Conservation (phyloP, 2,888 invertebrate genomes). For the Dichetophora obliterata region DNA sequence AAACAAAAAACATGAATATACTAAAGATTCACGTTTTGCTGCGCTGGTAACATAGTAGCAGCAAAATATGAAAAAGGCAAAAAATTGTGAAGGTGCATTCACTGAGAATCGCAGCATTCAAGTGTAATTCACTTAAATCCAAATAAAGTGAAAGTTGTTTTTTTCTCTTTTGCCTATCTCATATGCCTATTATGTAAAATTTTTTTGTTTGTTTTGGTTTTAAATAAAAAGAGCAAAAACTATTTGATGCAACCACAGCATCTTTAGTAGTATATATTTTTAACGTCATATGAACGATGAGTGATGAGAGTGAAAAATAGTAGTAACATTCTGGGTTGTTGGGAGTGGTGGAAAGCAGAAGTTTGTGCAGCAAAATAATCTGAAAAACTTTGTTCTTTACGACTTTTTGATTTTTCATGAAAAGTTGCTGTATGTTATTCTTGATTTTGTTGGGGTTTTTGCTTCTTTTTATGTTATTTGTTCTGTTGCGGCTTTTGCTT, state of each 20-base stretch:
- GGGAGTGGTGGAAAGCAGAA: no score
- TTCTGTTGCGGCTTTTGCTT: neutral
- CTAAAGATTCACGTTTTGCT: neutral
- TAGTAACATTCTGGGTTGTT: no score
- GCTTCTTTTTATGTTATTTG: neutral
- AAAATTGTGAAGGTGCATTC: neutral
- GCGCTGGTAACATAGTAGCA: neutral
- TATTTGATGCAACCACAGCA: neutral
- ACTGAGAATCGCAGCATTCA: neutral
- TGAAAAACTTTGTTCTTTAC: neutral
- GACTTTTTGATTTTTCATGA: neutral
- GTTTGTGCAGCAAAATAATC: neutral
- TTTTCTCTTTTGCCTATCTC: neutral
- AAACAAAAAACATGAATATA: no score
- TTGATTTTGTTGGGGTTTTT: neutral
- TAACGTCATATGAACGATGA: neutral
- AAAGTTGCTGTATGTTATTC: neutral
- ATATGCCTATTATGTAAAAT: neutral
- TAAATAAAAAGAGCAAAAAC: neutral
- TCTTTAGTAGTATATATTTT: neutral
- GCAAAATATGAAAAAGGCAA: neutral
- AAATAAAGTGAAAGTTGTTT: conserved; percentile 6
- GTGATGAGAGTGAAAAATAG: neutral
- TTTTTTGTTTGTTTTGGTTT: neutral
- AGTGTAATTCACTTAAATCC: neutral